Evolutionary conservation across 2,797 vertebrate species (phyloP).

Genomic region (Austrolebias charrua): DNA sequence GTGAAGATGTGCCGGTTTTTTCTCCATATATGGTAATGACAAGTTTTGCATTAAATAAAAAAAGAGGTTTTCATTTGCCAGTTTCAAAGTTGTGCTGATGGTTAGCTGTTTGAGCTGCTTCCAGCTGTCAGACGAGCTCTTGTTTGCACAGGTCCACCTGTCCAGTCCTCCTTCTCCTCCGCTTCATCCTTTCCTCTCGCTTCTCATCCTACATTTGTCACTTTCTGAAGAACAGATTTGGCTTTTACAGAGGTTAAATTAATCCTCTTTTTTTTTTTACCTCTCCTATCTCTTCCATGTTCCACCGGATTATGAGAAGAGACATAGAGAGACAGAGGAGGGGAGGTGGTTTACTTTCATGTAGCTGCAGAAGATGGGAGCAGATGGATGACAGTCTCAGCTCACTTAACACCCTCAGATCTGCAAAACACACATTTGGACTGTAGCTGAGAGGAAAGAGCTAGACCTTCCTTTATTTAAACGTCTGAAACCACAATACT

Average conservation of each 20-base stretch:
- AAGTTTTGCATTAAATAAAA: constrained; percentile 50
- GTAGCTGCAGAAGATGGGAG: constrained; percentile 59
- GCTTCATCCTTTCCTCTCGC: constrained; percentile 28
- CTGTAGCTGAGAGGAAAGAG: constrained; percentile 31
- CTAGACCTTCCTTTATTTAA: constrained; percentile 34
- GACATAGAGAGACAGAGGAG: constrained; percentile 37
- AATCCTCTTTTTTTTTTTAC: constrained; percentile 59
- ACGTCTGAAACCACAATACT: constrained; percentile 21
- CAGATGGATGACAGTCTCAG: constrained; percentile 63
- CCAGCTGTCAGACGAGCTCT: constrained; percentile 57
- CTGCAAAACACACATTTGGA: constrained; percentile 17
- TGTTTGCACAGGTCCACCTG: constrained; percentile 55
- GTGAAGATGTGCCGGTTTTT: constrained; percentile 26
- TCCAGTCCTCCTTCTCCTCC: constrained; percentile 49
- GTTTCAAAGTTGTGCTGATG: constrained; percentile 52
- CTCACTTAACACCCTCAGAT: constrained; percentile 42
- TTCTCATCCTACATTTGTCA: constrained; percentile 38
- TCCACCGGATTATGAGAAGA: constrained; percentile 46
- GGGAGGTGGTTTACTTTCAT: constrained; percentile 62
- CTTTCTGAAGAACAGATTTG: constrained; percentile 34
- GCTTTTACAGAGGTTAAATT: constrained; percentile 57
- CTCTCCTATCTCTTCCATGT: constrained; percentile 46
- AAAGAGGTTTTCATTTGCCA: constrained; percentile 38
- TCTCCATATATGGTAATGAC: constrained; percentile 23
- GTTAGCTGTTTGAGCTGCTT: constrained; percentile 50